phyloP scores from a whole-genome alignment of 2,888 invertebrate genomes.

The Perithous albicinctus region DNA sequence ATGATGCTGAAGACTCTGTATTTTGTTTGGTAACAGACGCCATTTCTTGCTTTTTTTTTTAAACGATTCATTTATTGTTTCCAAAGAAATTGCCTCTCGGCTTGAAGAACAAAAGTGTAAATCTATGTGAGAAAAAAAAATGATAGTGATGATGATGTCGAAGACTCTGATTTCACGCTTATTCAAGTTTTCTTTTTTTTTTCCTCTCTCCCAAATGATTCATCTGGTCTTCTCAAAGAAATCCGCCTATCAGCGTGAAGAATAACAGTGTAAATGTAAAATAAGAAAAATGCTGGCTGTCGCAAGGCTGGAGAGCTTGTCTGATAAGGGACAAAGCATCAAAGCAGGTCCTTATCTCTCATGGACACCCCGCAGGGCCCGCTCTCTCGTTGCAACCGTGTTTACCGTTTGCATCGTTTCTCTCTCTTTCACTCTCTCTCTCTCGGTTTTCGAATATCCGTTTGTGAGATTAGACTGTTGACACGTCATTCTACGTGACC shows the following conservation, averaged over 20 bases:
- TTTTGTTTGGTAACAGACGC: too few relatives aligned
- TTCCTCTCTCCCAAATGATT: neutral
- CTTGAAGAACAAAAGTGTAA: neutral
- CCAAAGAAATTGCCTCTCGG: neutral
- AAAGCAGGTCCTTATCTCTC: slow-evolving; percentile 73
- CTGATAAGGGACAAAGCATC: slow-evolving; percentile 48
- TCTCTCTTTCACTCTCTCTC: slow-evolving; percentile 12
- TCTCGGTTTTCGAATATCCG: slow-evolving; percentile 29
- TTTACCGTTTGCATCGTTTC: slow-evolving; percentile 28
- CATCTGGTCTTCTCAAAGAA: neutral
- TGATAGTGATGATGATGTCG: too few relatives aligned
- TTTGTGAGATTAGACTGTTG: slow-evolving; percentile 32
- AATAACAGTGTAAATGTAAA: neutral
- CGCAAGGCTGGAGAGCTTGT: neutral
- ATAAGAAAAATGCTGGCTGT: neutral
- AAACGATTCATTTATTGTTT: neutral
- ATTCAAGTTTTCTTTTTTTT: too few relatives aligned
- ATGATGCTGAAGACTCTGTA: too few relatives aligned
- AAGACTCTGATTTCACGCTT: too few relatives aligned
- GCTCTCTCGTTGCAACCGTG: slow-evolving; percentile 62
- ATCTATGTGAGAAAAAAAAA: neutral
- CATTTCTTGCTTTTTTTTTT: neutral
- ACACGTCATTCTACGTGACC: slow-evolving; percentile 27
- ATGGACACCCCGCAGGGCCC: slow-evolving; percentile 47
- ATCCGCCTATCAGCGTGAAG: neutral